phyloP scores from a whole-genome alignment of 2,797 vertebrate genomes.

The Urophycis tenuis region DNA sequence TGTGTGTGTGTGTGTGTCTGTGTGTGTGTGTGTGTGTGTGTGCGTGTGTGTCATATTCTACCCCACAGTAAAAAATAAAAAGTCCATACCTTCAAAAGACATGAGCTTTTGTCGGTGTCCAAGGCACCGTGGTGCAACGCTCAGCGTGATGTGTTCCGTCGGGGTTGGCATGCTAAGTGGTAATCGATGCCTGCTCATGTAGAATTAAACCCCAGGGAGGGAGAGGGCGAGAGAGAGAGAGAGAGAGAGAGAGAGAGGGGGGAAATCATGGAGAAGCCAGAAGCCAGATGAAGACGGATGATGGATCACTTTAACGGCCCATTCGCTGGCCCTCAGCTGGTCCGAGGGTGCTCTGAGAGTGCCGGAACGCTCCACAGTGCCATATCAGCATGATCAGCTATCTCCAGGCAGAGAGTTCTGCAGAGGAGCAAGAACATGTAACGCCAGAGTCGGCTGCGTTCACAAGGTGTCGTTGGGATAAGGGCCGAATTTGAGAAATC shows the following conservation, averaged over 20 bases:
- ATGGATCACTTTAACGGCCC: slow-evolving; percentile 40
- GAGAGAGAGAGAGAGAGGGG: background rate
- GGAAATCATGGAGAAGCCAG: slow-evolving; percentile 6
- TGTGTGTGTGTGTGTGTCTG: background rate
- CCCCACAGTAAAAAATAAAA: background rate
- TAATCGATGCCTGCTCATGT: slow-evolving; percentile 43
- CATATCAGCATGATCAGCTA: slow-evolving; percentile 41
- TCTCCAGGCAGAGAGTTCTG: slow-evolving; percentile 26
- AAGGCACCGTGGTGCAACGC: background rate
- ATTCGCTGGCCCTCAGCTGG: slow-evolving; percentile 28
- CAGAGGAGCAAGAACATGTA: slow-evolving; percentile 9
- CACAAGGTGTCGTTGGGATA: background rate
- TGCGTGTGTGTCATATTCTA: background rate
- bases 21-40: background rate
- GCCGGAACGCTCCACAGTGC: slow-evolving; percentile 12
- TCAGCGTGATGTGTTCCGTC: background rate
- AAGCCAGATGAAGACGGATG: slow-evolving; percentile 42
- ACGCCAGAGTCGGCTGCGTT: background rate
- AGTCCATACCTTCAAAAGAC: background rate
- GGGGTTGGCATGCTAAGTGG: slow-evolving; percentile 19
- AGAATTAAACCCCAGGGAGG: slow-evolving; percentile 28
- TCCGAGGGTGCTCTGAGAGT: slow-evolving; percentile 42
- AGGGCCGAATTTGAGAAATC: background rate
- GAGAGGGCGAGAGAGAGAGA: background rate
- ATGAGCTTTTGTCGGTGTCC: background rate